These are phyloP conservation scores for Oscheius sp. DNA, from an alignment of 1,140 invertebrate species.

Conservation along the genomic window DNA sequence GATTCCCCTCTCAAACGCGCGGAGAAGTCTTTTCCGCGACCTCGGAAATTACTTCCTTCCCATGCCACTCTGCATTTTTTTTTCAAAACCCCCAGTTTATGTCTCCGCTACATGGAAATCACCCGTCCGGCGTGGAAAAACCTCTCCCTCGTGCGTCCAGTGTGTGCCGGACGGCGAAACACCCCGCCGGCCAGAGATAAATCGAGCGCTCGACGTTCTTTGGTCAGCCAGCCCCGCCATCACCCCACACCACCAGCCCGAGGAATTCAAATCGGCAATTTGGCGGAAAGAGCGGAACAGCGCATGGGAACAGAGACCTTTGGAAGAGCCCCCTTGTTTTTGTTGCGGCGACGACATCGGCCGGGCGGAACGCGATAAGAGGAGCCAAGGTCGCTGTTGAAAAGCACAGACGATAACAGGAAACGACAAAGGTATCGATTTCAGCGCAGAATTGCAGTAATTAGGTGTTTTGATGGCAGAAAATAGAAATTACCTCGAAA, in stretches of 20 bases:
- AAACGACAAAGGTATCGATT: too few relatives aligned
- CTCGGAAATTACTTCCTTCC: background rate
- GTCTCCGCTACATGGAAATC: background rate
- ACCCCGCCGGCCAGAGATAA: background rate
- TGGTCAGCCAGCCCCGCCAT: background rate
- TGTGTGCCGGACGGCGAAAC: background rate
- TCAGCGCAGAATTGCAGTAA: too few relatives aligned
- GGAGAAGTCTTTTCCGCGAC: background rate
- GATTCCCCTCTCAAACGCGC: background rate
- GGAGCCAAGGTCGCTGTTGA: background rate
- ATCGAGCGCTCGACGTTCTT: background rate
- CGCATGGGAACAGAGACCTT: background rate
- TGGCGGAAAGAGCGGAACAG: background rate
- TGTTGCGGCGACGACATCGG: too few relatives aligned
- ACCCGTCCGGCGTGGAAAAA: too few relatives aligned
- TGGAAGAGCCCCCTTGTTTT: background rate
- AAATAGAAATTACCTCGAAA: too few relatives aligned
- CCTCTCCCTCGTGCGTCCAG: too few relatives aligned
- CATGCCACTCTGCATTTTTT: background rate
- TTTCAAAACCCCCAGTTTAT: background rate
- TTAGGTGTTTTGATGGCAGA: too few relatives aligned
- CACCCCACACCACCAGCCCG: background rate
- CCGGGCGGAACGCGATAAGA: too few relatives aligned
- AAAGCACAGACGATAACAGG: background rate
- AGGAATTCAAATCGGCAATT: background rate